Conservation (phyloP, 2,113 vertebrate genomes). For the Hyaena hyaena region DNA sequence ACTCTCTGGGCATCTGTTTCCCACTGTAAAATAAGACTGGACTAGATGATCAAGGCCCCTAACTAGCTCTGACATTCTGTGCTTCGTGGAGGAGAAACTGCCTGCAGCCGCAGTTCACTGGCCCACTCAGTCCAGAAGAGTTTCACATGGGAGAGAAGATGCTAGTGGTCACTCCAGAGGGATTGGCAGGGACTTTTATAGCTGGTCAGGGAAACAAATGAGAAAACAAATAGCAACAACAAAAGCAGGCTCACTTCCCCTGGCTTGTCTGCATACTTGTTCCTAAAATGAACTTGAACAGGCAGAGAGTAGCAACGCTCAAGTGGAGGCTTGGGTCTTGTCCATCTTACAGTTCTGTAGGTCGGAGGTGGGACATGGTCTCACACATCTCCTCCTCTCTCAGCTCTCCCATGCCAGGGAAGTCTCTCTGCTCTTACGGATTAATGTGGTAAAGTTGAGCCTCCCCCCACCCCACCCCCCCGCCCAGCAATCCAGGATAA, state of each 20-base stretch:
- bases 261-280: background rate
- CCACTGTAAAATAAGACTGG: background rate
- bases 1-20: background rate
- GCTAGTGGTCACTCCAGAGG: background rate
- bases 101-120: background rate
- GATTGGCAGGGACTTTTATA: background rate
- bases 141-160: background rate
- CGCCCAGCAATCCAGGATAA: background rate
- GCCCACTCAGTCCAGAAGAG: background rate
- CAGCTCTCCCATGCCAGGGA: background rate
- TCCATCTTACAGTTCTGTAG: background rate
- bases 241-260: background rate
- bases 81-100: background rate
- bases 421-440: constrained; percentile 5
- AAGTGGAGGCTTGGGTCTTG: background rate
- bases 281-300: constrained; percentile 4
- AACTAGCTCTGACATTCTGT: background rate
- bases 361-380: background rate
- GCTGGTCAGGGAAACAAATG: background rate
- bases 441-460: background rate
- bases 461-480: too few species aligned
- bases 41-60: background rate
- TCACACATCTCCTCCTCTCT: background rate
- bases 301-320: background rate
- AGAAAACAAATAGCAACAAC: background rate